Percentiles rank a stretch among this genome's conserved stretches.
Evolutionary conservation across 2,113 vertebrate genomes (phyloP).

Genomic region (Pycnonotus jocosus): DNA sequence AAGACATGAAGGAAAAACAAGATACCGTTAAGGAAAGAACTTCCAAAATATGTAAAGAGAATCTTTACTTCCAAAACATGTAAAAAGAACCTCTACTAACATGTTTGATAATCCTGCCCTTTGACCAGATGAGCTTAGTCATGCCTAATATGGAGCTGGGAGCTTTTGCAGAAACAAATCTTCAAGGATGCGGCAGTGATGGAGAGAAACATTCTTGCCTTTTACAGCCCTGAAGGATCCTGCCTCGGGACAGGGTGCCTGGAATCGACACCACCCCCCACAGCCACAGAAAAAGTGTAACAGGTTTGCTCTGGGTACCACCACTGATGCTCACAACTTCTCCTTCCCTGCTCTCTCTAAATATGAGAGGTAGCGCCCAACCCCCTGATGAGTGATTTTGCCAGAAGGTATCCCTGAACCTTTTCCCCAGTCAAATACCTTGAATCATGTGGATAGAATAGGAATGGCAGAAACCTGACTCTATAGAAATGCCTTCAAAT

Average conservation of each 20-base stretch:
- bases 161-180: background rate
- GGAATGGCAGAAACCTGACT: background rate
- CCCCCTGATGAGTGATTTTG: background rate
- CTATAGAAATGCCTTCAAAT: background rate
- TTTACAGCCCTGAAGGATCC: background rate
- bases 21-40: background rate
- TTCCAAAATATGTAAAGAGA: background rate
- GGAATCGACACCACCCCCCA: fast-evolving
- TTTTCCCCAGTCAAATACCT: background rate
- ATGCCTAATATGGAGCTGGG: background rate
- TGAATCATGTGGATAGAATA: background rate
- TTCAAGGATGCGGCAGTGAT: background rate
- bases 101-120: background rate
- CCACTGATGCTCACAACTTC: background rate
- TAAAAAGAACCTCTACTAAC: background rate
- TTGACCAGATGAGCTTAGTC: background rate
- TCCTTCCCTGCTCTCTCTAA: background rate
- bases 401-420: background rate
- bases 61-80: background rate
- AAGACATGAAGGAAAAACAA: background rate
- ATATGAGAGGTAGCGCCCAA: background rate
- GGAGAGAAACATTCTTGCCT: background rate
- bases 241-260: background rate
- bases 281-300: background rate
- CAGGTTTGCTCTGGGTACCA: background rate